Conservation (phyloP, 2,888 invertebrate genomes). For the Drosophila anomalata region DNA sequence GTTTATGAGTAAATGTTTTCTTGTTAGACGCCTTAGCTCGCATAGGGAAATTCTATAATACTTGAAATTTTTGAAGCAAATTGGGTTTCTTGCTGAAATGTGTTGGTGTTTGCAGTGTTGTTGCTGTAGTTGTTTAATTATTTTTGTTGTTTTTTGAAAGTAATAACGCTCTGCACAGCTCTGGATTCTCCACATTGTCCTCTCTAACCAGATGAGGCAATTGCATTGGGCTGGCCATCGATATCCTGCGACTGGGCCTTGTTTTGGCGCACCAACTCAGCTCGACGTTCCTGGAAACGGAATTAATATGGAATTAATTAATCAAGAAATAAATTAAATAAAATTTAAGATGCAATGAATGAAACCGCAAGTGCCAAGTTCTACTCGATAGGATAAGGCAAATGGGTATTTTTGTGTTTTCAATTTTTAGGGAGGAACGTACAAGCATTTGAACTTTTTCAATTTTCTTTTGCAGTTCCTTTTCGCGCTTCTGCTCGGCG, state of each 20-base stretch:
- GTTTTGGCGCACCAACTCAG: conserved; percentile 95
- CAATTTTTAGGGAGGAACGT: conserved; percentile 83
- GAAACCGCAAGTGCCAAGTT: not conserved
- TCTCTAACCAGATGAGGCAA: conserved; percentile 88
- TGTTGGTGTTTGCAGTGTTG: conserved; percentile 47
- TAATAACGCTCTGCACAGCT: conserved; percentile 34
- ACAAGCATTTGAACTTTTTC: conserved; percentile 94
- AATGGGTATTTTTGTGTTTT: not conserved
- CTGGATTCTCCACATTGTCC: not conserved
- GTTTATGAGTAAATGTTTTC: conserved; percentile 30
- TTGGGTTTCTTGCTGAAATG: conserved; percentile 51
- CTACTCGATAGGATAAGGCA: conserved; percentile 12
- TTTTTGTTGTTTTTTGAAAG: conserved; percentile 12
- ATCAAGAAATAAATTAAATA: not conserved
- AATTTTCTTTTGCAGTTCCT: conserved; percentile 93
- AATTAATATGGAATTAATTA: conserved; percentile 2
- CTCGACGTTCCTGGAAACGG: conserved; percentile 91
- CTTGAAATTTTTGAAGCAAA: conserved; percentile 66
- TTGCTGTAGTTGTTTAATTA: conserved; percentile 19
- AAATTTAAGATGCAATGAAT: not conserved
- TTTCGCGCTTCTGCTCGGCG: conserved; percentile 93
- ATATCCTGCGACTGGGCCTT: conserved; percentile 86
- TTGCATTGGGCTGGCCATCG: conserved; percentile 85
- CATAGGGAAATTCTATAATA: conserved; percentile 45
- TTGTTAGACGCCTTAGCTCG: conserved; percentile 15